Evolutionary conservation across 2,113 vertebrate species (phyloP), one percentile per base, ranked within the genome.

Genomic region (Lophura nycthemera): DNA sequence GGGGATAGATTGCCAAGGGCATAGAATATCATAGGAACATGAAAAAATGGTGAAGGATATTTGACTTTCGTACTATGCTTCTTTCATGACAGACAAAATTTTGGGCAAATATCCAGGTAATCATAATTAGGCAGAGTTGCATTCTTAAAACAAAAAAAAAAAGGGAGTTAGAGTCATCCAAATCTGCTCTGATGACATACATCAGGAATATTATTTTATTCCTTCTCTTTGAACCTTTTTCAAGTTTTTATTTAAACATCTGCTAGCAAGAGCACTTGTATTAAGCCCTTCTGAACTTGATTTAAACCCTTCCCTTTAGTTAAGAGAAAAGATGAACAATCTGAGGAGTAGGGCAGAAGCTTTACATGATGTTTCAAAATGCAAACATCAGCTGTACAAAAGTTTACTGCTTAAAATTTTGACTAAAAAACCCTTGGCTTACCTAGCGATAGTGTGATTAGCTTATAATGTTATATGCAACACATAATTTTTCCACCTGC

Each of bases 71-170:
- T 93, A 43, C 88, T 96, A 43, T 42, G 57, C 86, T 96, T 91
- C 84, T 40, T 59, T 91, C 87, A n/a, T 64, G 82, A 91, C 38
- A 89, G 86, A 83, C 17, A 17, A 93, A 80, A 64, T 92, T 93
- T 70, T 70, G 95, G 97, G 91, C 95, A 95, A 86, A 92, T 90
- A 92, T 80, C 92, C 91, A 96, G 91, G 73, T 95, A 88, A 91
- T 86, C 38, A 8, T 88, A 88, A 94, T 95, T 79, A 91, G 86
- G 38, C 65, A 89, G 81, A 82, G 90, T 73, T 84, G 30, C 38
- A 92, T 91, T 89, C 69, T 89, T 94, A 78, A 94, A 84, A 65
- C 50, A 87, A 60, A 56, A 81, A 72, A 40, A 66, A 1, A 45
- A 40, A 50, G n/a, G 36, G 38, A 75, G 54, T 43, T 17, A 59